A percentile compares a stretch with the other conserved stretches of the same genome.
These are phyloP conservation scores for Ctenochaetus hawaiiensis DNA, from an alignment of 2,797 vertebrate genomes.

Conservation along the genomic window DNA sequence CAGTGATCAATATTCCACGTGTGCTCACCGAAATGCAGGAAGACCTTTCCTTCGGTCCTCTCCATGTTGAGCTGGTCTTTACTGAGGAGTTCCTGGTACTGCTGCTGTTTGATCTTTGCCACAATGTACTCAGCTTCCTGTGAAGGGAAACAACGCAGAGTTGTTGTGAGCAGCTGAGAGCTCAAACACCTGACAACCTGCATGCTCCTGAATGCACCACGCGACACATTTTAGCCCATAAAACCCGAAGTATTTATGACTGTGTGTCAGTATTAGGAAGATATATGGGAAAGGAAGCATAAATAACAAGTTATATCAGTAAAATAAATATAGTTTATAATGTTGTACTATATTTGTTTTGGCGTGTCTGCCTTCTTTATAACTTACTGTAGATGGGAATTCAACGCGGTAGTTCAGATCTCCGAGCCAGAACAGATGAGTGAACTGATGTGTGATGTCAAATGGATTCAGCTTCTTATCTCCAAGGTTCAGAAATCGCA, in stretches of 20 bases:
- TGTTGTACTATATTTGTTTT: background rate
- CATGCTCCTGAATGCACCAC: constrained; percentile 13
- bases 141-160: constrained; percentile 67
- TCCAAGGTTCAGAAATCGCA: constrained; percentile 94
- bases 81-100: constrained; percentile 91
- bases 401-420: constrained; percentile 97
- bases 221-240: background rate
- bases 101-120: constrained; percentile 96
- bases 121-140: constrained; percentile 97
- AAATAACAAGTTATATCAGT: too few species aligned
- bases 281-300: background rate
- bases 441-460: constrained; percentile 96
- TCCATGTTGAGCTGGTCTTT: constrained; percentile 94
- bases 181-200: constrained; percentile 53
- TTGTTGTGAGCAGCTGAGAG: constrained; percentile 42
- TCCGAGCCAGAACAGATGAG: constrained; percentile 98
- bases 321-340: too few species aligned
- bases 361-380: background rate
- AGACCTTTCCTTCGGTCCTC: constrained; percentile 90
- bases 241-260: background rate
- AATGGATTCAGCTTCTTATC: constrained; percentile 96
- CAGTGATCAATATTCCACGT: background rate
- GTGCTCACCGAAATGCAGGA: constrained; percentile 93
- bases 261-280: background rate
- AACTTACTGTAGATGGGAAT: constrained; percentile 87